Conservation (phyloP, 2,888 invertebrate species). For the Cephus runcator region DNA sequence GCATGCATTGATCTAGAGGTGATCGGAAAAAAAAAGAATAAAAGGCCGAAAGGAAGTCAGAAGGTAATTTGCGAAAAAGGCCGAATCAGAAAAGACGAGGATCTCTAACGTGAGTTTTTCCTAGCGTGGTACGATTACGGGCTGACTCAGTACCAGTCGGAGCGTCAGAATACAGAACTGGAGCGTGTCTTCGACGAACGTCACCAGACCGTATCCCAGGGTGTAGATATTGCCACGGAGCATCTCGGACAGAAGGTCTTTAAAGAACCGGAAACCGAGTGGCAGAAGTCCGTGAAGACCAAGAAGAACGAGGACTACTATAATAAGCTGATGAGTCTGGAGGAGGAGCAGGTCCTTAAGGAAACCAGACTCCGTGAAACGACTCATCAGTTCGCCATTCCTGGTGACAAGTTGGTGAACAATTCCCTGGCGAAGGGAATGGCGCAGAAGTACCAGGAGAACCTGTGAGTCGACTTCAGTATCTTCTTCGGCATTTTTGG, state of each 20-base stretch:
- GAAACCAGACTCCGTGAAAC: slow-evolving; percentile 83
- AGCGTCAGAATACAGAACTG: slow-evolving; percentile 84
- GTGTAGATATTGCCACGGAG: slow-evolving; percentile 69
- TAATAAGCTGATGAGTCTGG: slow-evolving; percentile 82
- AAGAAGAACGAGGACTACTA: slow-evolving; percentile 89
- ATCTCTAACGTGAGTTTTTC: slow-evolving; percentile 47
- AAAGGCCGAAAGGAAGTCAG: background rate
- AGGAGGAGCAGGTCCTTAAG: slow-evolving; percentile 86
- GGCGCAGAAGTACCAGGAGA: slow-evolving; percentile 88
- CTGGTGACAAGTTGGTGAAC: slow-evolving; percentile 82
- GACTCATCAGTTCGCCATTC: slow-evolving; percentile 84
- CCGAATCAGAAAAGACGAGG: background rate
- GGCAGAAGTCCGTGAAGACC: slow-evolving; percentile 84
- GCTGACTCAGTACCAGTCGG: slow-evolving; percentile 84
- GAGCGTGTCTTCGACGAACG: slow-evolving; percentile 91
- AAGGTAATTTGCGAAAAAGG: background rate
- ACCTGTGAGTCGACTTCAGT: slow-evolving; percentile 75
- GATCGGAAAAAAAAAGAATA: background rate
- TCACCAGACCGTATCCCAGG: slow-evolving; percentile 76
- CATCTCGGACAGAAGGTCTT: slow-evolving; percentile 72
- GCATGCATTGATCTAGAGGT: slow-evolving; percentile 29
- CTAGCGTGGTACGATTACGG: slow-evolving; percentile 94
- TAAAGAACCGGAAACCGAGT: slow-evolving; percentile 82
- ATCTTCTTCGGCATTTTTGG: slow-evolving; percentile 4
- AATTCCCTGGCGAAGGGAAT: slow-evolving; percentile 85